These are phyloP conservation scores for Hyla sarda DNA, from an alignment of 2,113 vertebrate species.

Conservation along the genomic window DNA sequence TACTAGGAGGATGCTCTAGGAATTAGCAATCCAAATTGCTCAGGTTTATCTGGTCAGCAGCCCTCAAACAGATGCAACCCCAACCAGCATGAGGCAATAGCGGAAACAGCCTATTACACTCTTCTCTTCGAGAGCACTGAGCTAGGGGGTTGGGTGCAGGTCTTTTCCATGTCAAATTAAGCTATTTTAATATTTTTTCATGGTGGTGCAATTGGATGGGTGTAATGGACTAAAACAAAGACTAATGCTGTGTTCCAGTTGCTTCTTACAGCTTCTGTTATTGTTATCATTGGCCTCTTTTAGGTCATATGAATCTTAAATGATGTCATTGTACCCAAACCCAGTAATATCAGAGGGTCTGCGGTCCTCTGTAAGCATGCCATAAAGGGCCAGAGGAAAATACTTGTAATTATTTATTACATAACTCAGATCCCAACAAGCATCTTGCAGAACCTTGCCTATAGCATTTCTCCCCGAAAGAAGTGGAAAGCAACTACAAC, in stretches of 20 bases:
- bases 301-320: neutral
- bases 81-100: neutral
- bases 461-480: neutral
- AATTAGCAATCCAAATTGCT: slow-evolving; percentile 17
- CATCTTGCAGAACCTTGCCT: neutral
- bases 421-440: neutral
- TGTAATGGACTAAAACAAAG: neutral
- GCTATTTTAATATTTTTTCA: slow-evolving; percentile 19
- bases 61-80: slow-evolving; percentile 21
- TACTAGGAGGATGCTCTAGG: too few relatives aligned
- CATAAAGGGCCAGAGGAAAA: neutral
- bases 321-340: neutral
- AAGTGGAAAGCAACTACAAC: neutral
- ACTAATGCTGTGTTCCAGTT: neutral
- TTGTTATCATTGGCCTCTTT: neutral
- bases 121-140: neutral
- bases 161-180: neutral
- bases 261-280: neutral
- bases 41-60: slow-evolving; percentile 9
- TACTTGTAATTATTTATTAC: neutral
- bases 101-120: slow-evolving; percentile 9
- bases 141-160: neutral
- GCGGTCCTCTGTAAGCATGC: neutral
- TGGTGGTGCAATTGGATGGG: neutral
- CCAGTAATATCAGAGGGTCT: neutral